Evolutionary conservation across 1,140 invertebrate species (phyloP), one percentile per base, ranked within the genome.

Genomic region (Drosophila arizonae): DNA sequence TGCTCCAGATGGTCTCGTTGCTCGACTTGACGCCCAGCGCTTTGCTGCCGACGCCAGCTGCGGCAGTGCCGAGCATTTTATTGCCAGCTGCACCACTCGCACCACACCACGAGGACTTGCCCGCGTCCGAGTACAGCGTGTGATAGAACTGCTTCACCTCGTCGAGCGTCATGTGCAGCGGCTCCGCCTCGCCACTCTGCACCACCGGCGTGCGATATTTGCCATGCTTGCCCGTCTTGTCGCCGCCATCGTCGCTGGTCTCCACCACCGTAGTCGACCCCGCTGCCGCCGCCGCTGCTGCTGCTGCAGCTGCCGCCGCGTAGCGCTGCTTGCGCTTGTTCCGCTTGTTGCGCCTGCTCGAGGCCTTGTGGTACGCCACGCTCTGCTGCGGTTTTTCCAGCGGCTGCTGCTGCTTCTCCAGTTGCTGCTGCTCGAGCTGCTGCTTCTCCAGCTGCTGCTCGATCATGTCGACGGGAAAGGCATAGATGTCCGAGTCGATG

Each of bases 401-500:
- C n/a, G 55, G 15, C 52, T 30, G 48, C 43, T 51, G 45, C 52
- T 81, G 60, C 43, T 73, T 63, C 45, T 76, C 61, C 54, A 56
- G 51, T 11, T 69, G 30, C 52, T 78, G 45, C n/a, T 48, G n/a
- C 58, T 45, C 28, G 26, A 15, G 33, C 26, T 61, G 48, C 15
- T 56, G 64, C 65, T 65, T 63, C 61, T 72, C 63, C 55, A 78
- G 67, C 66, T 79, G 93, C 91, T 72, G 82, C 94, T 94, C 77
- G 93, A 96, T 94, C 81, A 95, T 95, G 90, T 97, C 96, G 48
- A 97, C 94, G 21, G 96, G 96, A 46, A 97, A 94, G 5, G 96
- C 95, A 82, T 97, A 97, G 72, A 97, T 96, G 81, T 97, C 96
- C 81, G 95, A 96, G 75, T 96, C 96, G 74, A 96, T 95, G 46